Evolutionary conservation across 2,888 invertebrate species (phyloP).

Genomic region (Andrena flavipes): DNA sequence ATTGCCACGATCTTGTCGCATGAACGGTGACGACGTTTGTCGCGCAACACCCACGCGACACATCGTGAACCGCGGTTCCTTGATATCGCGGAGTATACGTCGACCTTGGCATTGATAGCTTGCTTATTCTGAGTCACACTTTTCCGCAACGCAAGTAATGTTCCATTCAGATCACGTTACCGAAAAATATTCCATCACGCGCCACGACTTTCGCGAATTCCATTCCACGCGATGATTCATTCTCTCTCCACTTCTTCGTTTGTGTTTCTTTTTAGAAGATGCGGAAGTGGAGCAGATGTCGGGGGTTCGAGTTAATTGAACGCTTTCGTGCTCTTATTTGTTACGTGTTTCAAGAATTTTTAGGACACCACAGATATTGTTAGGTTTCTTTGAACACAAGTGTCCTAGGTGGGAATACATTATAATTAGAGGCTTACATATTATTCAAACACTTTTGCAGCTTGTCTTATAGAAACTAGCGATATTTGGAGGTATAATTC

Average conservation of each 20-base stretch:
- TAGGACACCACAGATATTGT: no score
- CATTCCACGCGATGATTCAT: background rate
- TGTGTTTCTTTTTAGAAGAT: background rate
- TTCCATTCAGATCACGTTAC: slow-evolving; percentile 26
- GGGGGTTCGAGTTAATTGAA: no score
- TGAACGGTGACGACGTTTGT: background rate
- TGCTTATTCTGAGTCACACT: slow-evolving; percentile 26
- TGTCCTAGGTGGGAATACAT: no score
- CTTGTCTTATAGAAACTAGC: no score
- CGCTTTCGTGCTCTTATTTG: no score
- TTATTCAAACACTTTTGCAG: no score
- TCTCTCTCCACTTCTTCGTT: background rate
- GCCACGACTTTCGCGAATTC: background rate
- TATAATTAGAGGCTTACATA: no score
- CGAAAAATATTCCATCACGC: slow-evolving; percentile 37
- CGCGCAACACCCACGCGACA: slow-evolving; percentile 27
- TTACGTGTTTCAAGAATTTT: no score
- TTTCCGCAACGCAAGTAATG: background rate
- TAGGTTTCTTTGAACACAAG: no score
- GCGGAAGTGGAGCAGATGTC: no score
- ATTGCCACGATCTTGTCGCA: slow-evolving; percentile 3
- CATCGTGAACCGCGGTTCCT: background rate
- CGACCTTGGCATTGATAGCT: slow-evolving; percentile 55
- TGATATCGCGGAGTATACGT: background rate
- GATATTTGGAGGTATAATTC: no score